phyloP scores from a whole-genome alignment of 2,888 invertebrate genomes.

The Oscheius onirici region DNA sequence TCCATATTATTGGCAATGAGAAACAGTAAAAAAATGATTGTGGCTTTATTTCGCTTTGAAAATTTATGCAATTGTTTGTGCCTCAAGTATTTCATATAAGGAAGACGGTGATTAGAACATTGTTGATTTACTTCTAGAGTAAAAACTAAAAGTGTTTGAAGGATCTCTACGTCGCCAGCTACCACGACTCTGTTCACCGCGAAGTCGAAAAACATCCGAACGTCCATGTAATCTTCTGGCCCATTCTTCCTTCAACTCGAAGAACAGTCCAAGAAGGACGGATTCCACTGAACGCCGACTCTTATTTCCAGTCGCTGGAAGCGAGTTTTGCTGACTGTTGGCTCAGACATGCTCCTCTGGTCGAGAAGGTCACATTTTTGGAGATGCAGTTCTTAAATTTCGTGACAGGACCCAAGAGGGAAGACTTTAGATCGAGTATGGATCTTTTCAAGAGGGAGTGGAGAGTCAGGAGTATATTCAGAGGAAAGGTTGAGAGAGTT shows the following conservation, averaged over 20 bases:
- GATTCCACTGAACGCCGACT: slow-evolving; percentile 5
- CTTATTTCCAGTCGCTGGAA: background rate
- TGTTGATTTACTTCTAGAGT: too few relatives aligned
- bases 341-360: slow-evolving; percentile 18
- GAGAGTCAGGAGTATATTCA: slow-evolving; percentile 12
- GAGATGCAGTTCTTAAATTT: slow-evolving; percentile 8
- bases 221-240: slow-evolving; percentile 8
- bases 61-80: too few relatives aligned
- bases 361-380: slow-evolving; percentile 10
- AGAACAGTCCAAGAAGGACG: background rate
- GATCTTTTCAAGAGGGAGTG: slow-evolving; percentile 2
- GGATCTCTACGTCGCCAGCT: slow-evolving; percentile 20
- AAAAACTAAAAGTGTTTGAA: too few relatives aligned
- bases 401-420: background rate
- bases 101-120: too few relatives aligned
- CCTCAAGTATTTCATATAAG: too few relatives aligned
- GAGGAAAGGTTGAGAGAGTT: background rate
- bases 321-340: slow-evolving; percentile 28
- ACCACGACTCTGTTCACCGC: background rate
- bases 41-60: too few relatives aligned
- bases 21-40: too few relatives aligned
- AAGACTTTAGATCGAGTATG: background rate
- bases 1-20: too few relatives aligned
- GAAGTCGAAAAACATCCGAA: slow-evolving; percentile 5
- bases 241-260: background rate